phyloP scores from a whole-genome alignment of 2,113 vertebrate species.

The Channa argus region DNA sequence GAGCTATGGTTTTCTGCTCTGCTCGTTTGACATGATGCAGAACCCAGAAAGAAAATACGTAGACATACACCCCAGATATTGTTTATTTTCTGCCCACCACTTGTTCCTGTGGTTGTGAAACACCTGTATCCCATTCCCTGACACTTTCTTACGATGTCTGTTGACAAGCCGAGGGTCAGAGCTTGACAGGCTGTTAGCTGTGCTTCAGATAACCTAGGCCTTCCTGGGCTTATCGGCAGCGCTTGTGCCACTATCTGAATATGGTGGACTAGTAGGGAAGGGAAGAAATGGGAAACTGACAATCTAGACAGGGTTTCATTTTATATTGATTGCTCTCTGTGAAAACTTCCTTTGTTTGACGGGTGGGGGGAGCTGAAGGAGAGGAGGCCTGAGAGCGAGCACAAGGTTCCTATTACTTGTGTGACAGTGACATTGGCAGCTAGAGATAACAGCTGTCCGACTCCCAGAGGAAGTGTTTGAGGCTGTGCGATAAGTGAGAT shows the following conservation, averaged over 20 bases:
- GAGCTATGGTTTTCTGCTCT: neutral
- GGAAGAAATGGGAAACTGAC: slow-evolving; percentile 62
- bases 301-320: slow-evolving; percentile 63
- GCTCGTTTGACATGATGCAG: neutral
- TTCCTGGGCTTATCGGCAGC: slow-evolving; percentile 32
- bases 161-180: slow-evolving; percentile 48
- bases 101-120: slow-evolving; percentile 35
- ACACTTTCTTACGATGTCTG: slow-evolving; percentile 41
- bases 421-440: slow-evolving; percentile 70
- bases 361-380: neutral
- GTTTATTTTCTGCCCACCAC: slow-evolving; percentile 12
- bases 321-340: slow-evolving; percentile 67
- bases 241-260: slow-evolving; percentile 28
- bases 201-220: slow-evolving; percentile 50
- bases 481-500: slow-evolving; percentile 68
- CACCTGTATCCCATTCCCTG: slow-evolving; percentile 50
- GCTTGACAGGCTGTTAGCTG: slow-evolving; percentile 32
- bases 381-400: slow-evolving; percentile 24
- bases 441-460: slow-evolving; percentile 78
- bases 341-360: slow-evolving; percentile 76
- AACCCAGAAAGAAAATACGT: neutral
- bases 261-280: slow-evolving; percentile 26
- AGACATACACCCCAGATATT: neutral
- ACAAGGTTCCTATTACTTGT: slow-evolving; percentile 72
- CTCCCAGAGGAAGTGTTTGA: slow-evolving; percentile 74